Evolutionary conservation across 1,140 invertebrate species (phyloP).

Genomic region (Cyphomyrmex costatus): DNA sequence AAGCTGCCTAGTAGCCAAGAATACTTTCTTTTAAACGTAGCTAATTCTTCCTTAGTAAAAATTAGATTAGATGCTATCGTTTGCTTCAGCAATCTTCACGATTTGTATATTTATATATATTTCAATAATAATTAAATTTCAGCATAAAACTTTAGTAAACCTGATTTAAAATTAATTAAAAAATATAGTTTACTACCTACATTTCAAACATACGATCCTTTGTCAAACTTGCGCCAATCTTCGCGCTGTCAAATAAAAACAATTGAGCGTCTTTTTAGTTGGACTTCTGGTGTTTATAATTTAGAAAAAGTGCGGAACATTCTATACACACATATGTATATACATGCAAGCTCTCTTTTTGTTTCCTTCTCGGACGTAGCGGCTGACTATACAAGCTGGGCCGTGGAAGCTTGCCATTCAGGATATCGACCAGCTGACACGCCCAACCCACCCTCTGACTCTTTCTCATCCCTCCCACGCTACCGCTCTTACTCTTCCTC

Average conservation of each 20-base stretch:
- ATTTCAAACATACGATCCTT: background rate
- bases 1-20: background rate
- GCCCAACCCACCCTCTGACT: conserved; percentile 73
- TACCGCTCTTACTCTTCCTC: conserved; percentile 38
- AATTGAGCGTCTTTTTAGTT: conserved; percentile 2
- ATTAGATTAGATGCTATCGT: background rate
- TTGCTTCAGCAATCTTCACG: background rate
- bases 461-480: conserved; percentile 25
- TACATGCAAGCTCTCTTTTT: conserved; percentile 36
- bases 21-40: conserved; percentile 20
- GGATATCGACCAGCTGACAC: conserved; percentile 83
- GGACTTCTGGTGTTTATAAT: background rate
- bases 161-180: background rate
- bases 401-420: conserved; percentile 80
- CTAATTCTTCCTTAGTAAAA: background rate
- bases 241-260: background rate
- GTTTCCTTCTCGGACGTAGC: conserved; percentile 57
- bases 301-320: background rate
- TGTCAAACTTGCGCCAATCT: background rate
- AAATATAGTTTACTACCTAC: background rate
- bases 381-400: conserved; percentile 74
- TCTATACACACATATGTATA: background rate
- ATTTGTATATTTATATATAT: conserved; percentile 1
- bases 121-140: conserved; percentile 19
- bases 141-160: background rate